Conservation (phyloP, 2,113 vertebrate species). For the Clinocottus analis region DNA sequence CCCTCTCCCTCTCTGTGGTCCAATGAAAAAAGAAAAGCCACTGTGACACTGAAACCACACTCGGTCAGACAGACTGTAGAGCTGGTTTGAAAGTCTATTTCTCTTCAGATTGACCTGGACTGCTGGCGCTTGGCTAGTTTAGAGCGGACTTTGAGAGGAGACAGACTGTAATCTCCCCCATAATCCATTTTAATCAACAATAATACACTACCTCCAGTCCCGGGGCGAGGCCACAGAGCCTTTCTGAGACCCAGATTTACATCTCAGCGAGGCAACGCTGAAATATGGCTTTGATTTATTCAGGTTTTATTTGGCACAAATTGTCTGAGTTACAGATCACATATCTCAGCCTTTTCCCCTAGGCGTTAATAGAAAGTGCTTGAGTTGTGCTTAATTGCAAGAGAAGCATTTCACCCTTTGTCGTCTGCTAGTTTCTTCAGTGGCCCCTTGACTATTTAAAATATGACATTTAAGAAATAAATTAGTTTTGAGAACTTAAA, state of each 20-base stretch:
- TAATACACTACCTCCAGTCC: constrained; percentile 78
- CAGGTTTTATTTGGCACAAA: constrained; percentile 83
- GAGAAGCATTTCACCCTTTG: constrained; percentile 47
- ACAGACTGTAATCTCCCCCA: constrained; percentile 75
- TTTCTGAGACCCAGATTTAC: constrained; percentile 79
- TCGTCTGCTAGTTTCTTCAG: constrained; percentile 16
- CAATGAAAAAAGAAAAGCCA: constrained; percentile 61
- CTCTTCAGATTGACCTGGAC: constrained; percentile 64
- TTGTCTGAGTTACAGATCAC: constrained; percentile 75
- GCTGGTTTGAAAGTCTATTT: constrained; percentile 69
- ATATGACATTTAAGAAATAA: constrained; percentile 11
- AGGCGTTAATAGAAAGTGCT: constrained; percentile 62
- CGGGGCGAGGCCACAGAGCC: constrained; percentile 69
- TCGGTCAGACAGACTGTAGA: constrained; percentile 55
- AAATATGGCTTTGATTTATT: constrained; percentile 85
- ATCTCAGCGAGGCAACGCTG: constrained; percentile 70
- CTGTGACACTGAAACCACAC: constrained; percentile 68
- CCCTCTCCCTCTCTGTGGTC: constrained; percentile 28
- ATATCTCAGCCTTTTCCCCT: constrained; percentile 56
- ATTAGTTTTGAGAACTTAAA: constrained; percentile 24
- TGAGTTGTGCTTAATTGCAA: constrained; percentile 70
- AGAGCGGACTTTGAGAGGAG: constrained; percentile 77
- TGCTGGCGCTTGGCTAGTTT: constrained; percentile 68
- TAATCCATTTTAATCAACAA: constrained; percentile 86
- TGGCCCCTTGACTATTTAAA: not conserved